phyloP scores from a whole-genome alignment of 1,140 invertebrate species.

The Lamellibrachia luymesi region DNA sequence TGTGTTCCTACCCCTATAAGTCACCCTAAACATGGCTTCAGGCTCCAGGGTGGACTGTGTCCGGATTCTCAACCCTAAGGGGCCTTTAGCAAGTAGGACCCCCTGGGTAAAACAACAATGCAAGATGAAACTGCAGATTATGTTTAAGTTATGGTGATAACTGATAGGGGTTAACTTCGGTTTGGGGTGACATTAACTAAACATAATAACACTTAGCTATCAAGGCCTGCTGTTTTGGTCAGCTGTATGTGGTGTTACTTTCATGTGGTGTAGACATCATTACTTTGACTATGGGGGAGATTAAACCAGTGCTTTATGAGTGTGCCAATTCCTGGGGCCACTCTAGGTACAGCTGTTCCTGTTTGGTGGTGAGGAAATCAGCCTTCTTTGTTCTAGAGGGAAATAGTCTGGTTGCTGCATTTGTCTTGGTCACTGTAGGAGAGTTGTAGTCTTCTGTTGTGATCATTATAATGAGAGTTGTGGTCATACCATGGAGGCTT shows the following conservation, averaged over 20 bases:
- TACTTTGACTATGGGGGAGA: not conserved
- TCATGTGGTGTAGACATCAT: not conserved
- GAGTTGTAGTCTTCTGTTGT: no score
- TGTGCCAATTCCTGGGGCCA: not conserved
- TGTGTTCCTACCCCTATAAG: not conserved
- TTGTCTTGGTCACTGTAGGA: not conserved
- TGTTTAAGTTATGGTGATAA: not conserved
- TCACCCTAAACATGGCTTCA: not conserved
- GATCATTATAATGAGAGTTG: no score
- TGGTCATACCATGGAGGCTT: no score
- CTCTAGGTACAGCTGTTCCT: not conserved
- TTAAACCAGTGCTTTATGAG: not conserved
- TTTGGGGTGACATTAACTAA: not conserved
- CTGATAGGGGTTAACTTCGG: not conserved
- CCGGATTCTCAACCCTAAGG: not conserved
- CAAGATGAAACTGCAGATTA: not conserved
- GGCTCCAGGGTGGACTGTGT: not conserved
- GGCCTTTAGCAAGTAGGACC: not conserved
- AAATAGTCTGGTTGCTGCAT: not conserved
- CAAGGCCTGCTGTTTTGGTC: not conserved
- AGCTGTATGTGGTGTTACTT: not conserved
- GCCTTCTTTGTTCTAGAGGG: not conserved
- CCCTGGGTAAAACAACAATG: not conserved
- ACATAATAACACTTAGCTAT: not conserved
- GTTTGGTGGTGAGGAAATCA: not conserved